Percentiles rank a stretch among this genome's conserved stretches.
Conservation (phyloP, 2,888 invertebrate genomes). For the Ophioninae sp. region DNA sequence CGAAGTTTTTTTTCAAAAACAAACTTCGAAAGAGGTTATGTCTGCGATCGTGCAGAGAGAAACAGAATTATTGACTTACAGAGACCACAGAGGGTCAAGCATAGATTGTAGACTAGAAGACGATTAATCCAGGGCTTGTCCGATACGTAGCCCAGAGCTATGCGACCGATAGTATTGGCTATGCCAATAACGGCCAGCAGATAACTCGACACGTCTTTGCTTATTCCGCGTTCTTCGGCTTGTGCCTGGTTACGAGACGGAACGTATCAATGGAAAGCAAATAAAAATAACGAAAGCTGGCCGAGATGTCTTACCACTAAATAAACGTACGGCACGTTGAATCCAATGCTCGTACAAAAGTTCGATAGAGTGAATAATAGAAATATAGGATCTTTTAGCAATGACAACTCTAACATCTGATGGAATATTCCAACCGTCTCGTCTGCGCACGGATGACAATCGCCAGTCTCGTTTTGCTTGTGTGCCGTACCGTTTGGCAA, state of each 20-base stretch:
- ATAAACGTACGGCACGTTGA: slow-evolving; percentile 96
- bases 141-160: slow-evolving; percentile 92
- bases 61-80: slow-evolving; percentile 83
- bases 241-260: slow-evolving; percentile 82
- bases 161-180: slow-evolving; percentile 94
- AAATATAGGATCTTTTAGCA: slow-evolving; percentile 93
- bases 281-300: background rate
- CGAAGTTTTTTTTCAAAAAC: too few species aligned
- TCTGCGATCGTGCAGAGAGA: too few species aligned
- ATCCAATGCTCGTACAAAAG: slow-evolving; percentile 96
- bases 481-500: slow-evolving; percentile 69
- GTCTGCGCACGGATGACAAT: slow-evolving; percentile 84
- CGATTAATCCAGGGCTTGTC: slow-evolving; percentile 96
- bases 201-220: slow-evolving; percentile 85
- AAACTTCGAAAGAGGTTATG: too few species aligned
- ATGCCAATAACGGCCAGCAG: slow-evolving; percentile 92
- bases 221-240: slow-evolving; percentile 83
- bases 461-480: slow-evolving; percentile 62
- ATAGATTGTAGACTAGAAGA: slow-evolving; percentile 93
- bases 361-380: slow-evolving; percentile 95
- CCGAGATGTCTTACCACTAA: slow-evolving; percentile 83
- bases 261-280: background rate
- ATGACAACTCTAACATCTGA: slow-evolving; percentile 92
- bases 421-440: slow-evolving; percentile 88
- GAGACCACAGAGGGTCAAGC: slow-evolving; percentile 93